Percentiles rank a stretch among this genome's conserved stretches.
phyloP scores from a whole-genome alignment of 1,140 invertebrate genomes.

The Drosophila aff. region DNA sequence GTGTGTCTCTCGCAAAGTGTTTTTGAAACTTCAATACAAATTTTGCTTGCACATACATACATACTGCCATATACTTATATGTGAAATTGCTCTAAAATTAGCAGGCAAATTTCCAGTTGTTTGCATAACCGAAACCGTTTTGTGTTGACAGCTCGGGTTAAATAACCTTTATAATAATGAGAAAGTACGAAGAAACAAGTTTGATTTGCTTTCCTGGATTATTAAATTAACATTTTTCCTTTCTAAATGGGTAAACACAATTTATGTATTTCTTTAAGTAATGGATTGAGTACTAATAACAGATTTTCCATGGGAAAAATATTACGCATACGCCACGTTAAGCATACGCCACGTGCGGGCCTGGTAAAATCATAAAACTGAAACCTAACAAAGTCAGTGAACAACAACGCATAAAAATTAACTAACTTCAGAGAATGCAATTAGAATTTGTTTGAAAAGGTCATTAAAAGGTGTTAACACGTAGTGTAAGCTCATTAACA shows the following conservation, averaged over 20 bases:
- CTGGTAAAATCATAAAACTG: slow-evolving; percentile 1
- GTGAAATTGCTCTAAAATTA: slow-evolving; percentile 33
- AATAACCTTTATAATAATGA: slow-evolving; percentile 18
- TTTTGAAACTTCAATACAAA: neutral
- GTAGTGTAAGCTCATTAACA: neutral
- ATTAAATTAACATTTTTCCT: neutral
- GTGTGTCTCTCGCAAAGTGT: slow-evolving; percentile 11
- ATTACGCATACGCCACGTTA: slow-evolving; percentile 3
- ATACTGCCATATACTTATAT: neutral
- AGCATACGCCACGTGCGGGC: slow-evolving; percentile 46
- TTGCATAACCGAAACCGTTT: slow-evolving; percentile 35
- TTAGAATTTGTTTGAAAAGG: slow-evolving; percentile 15
- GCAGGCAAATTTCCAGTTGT: slow-evolving; percentile 32
- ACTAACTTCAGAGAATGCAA: slow-evolving; percentile 3
- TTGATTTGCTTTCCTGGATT: slow-evolving; percentile 13
- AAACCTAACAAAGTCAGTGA: slow-evolving; percentile 13
- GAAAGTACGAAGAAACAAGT: slow-evolving; percentile 3
- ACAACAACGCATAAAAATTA: neutral
- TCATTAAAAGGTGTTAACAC: slow-evolving; percentile 27
- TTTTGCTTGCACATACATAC: neutral
- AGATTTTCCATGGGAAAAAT: too few species aligned
- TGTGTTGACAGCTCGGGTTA: slow-evolving; percentile 17
- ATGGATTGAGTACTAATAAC: too few species aligned
- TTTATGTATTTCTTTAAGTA: neutral
- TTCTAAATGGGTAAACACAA: neutral